Conservation (phyloP, 1,140 invertebrate genomes). For the Hestina assimilis region DNA sequence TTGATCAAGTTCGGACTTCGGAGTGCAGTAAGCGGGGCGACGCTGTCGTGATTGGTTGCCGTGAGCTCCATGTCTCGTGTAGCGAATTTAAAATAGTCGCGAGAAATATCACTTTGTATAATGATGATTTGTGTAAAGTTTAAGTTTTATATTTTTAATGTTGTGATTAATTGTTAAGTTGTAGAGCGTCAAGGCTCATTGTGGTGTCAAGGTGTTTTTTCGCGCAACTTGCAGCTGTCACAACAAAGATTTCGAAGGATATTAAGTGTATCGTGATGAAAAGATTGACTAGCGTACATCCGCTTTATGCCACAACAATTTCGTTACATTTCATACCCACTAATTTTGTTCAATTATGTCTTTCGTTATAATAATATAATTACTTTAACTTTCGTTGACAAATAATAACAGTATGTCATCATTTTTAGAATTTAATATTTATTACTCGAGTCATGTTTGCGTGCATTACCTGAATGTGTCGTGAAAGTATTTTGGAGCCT, state of each 20-base stretch:
- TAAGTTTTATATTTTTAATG: slow-evolving; percentile 35
- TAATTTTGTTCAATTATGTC: neutral
- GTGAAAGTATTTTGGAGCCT: slow-evolving; percentile 72
- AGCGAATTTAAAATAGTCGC: slow-evolving; percentile 50
- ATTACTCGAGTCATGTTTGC: slow-evolving; percentile 52
- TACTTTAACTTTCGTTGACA: too few species aligned
- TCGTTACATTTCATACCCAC: slow-evolving; percentile 10
- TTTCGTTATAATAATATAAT: neutral
- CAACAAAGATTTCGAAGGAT: slow-evolving; percentile 47
- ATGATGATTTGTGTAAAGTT: slow-evolving; percentile 48
- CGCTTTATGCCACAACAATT: slow-evolving; percentile 38
- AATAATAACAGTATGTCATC: too few species aligned
- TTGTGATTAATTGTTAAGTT: slow-evolving; percentile 32
- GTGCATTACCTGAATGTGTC: slow-evolving; percentile 54
- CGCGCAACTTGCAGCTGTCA: slow-evolving; percentile 51
- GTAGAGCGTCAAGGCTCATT: slow-evolving; percentile 36
- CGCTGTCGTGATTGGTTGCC: slow-evolving; percentile 60
- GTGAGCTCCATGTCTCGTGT: slow-evolving; percentile 38
- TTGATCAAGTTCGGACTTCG: slow-evolving; percentile 45
- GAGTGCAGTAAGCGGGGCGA: slow-evolving; percentile 60
- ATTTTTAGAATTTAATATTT: slow-evolving; percentile 19
- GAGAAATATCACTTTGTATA: neutral
- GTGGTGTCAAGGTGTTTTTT: slow-evolving; percentile 49
- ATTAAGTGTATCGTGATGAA: slow-evolving; percentile 37
- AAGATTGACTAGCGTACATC: slow-evolving; percentile 34